Evolutionary conservation across 1,140 invertebrate genomes (phyloP), one percentile per base, ranked within the genome.

Genomic region (Panulirus ornatus): DNA sequence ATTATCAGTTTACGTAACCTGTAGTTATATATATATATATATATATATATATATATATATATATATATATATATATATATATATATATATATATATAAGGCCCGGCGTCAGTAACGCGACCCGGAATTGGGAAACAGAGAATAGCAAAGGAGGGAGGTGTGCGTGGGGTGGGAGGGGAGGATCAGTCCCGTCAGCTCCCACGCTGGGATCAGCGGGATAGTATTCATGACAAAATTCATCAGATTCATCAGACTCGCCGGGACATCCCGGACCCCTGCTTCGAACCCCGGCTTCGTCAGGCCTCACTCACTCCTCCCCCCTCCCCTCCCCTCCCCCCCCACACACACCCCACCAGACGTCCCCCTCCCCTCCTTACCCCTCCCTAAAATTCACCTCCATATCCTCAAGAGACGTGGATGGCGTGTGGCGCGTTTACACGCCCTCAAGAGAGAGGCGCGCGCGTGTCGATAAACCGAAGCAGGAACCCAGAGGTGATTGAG

Each of bases 191-290:
- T 66, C 58, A 66, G 40, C 40, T 8, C 27, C 44, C 75, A 78
- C 40, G 75, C 75, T 78, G 75, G 22, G 75, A 8, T n/a, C 22
- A 8, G 75, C 75, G 75, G 75, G 75, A 40, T 16, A 44, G 75
- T 78, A 78, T 78, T 78, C 75, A 78, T 78, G 75, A 78, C 75
- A 47, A n/a, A n/a, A 78, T 78, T 78, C 75, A 78, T 78, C 75
- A 78, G 14, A 78, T 78, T 78, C 75, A 78, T 78, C 40, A 40
- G 22, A 78, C 75, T 47, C 44, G 27, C 38, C 22, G 30, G 75
- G 75, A 11, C 8, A 40, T 38, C 75, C 1, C 22, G 30, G 40
- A 1, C 40, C 22, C 40, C 27, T 47, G 40, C 40, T 40, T 27
- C 22, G 27, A 14, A 38, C 14, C 73, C 73, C 22, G 2, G 36